Base-by-base conservation (phyloP, 2,888 invertebrate genomes). In the Andrena praecox region DNA sequence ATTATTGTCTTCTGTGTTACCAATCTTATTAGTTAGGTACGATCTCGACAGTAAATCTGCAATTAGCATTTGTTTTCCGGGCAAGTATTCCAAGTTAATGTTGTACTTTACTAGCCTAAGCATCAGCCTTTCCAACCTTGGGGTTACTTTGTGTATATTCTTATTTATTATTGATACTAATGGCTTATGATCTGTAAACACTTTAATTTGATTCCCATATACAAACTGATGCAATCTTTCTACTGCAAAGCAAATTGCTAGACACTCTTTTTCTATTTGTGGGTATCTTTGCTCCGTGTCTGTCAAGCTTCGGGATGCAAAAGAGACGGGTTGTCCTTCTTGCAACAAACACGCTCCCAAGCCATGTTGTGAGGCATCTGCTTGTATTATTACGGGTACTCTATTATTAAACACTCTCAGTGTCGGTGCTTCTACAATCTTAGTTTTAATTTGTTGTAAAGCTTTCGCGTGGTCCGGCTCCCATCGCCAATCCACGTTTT, bases 211-310 rank as follows among this genome's bases (percentile, higher is more conserved):
- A 20, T 85, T 64, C 3, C 91, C 90, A 87, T 88, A 90, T 5
- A 91, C 83, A 84, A 86, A 91, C 54, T 89, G 89, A 85, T 92
- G 91, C 85, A 93, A 93, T 81, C 92, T 92, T 74, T 89, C 82
- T 56, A 88, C 89, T 4, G 91, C 90, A 82, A 91, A 91, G 4
- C 89, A 89, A 12, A 92, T 90, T 33, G 92, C 92, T 63, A 93
- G 82, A 2, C 92, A 74, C 82, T 94, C 92, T 79, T 93, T 93
- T 85, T 94, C 93, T 7, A 94, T 93, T 87, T 94, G 93, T 4
- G 92, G 87, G 85, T 91, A 93, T 52, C 89, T 91, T 78, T 89
- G 84, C 75, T 93, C 91, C 48, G 89, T 85, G 48, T 77, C 54
- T 12, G 83, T 90, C n/a, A 93, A 72, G 35, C 88, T 90, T 82